These are phyloP conservation scores for Drosophila histrio DNA, from an alignment of 2,888 invertebrate genomes.

Conservation along the genomic window DNA sequence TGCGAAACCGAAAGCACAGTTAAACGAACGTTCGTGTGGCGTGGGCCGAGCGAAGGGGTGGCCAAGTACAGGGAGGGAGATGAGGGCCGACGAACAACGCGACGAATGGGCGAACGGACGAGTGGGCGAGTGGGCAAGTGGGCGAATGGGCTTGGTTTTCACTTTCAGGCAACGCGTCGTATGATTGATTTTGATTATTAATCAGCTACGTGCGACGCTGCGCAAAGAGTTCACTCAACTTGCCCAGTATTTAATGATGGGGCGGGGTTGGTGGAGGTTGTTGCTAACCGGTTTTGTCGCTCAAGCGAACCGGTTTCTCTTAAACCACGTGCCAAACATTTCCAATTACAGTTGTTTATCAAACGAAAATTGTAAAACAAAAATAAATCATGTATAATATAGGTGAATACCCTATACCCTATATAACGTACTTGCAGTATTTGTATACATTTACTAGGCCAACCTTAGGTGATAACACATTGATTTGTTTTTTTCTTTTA, in stretches of 20 bases:
- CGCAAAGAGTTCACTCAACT: conserved; percentile 58
- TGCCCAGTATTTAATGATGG: not conserved
- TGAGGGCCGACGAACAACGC: not conserved
- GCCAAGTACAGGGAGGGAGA: not conserved
- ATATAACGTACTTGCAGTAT: too few relatives aligned
- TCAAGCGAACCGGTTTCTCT: not conserved
- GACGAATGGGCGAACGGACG: not conserved
- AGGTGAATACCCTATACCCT: too few relatives aligned
- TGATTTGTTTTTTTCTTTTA: too few relatives aligned
- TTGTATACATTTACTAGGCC: too few relatives aligned
- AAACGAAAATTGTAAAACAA: not conserved
- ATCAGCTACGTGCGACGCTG: conserved; percentile 19
- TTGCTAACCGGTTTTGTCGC: not conserved
- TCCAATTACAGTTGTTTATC: not conserved
- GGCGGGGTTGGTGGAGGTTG: not conserved
- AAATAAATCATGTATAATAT: not conserved
- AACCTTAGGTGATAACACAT: too few relatives aligned
- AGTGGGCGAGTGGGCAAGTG: not conserved
- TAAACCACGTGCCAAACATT: not conserved
- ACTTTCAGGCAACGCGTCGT: conserved; percentile 57
- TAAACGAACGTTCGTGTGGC: not conserved
- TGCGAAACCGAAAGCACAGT: conserved; percentile 50
- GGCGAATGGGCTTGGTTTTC: conserved; percentile 43
- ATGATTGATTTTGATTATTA: conserved; percentile 45
- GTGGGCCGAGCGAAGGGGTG: not conserved